These are phyloP conservation scores for Tetragnatha versicolor DNA, from an alignment of 1,140 invertebrate genomes.

Conservation along the genomic window DNA sequence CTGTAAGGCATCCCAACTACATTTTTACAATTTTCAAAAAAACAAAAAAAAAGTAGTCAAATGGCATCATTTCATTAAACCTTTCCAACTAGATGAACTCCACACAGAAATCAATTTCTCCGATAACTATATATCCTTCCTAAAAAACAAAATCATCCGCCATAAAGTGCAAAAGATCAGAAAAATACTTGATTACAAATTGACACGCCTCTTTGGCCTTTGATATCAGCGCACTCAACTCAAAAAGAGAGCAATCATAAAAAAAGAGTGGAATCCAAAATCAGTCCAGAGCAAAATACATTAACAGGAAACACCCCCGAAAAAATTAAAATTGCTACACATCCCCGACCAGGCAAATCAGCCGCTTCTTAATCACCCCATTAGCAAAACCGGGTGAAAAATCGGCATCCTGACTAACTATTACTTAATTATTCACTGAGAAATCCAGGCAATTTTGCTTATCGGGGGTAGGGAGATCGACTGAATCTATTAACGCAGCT, in stretches of 20 bases:
- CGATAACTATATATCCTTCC: slow-evolving; percentile 4
- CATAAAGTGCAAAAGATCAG: slow-evolving; percentile 4
- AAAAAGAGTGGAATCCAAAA: neutral
- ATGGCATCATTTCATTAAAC: no score
- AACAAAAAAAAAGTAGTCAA: no score
- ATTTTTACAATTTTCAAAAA: no score
- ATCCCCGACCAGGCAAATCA: slow-evolving; percentile 3
- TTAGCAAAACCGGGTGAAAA: slow-evolving; percentile 44
- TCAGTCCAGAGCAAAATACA: slow-evolving; percentile 14
- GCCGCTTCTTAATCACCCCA: slow-evolving; percentile 41
- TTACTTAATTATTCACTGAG: slow-evolving; percentile 37
- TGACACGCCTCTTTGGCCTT: slow-evolving; percentile 8
- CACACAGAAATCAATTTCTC: slow-evolving; percentile 21
- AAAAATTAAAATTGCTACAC: slow-evolving; percentile 18
- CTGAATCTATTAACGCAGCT: slow-evolving; percentile 34
- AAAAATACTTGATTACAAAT: slow-evolving; percentile 24
- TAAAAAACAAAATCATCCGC: neutral
- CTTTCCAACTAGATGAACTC: no score
- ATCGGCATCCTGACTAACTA: slow-evolving; percentile 29
- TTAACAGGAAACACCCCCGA: slow-evolving; percentile 21
- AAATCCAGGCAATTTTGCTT: slow-evolving; percentile 42
- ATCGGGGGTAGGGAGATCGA: slow-evolving; percentile 6
- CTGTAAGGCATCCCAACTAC: no score
- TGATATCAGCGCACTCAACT: neutral
- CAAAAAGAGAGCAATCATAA: slow-evolving; percentile 2